Evolutionary conservation across 2,888 invertebrate species (phyloP), one percentile per base, ranked within the genome.

Genomic region (Meta bourneti): DNA sequence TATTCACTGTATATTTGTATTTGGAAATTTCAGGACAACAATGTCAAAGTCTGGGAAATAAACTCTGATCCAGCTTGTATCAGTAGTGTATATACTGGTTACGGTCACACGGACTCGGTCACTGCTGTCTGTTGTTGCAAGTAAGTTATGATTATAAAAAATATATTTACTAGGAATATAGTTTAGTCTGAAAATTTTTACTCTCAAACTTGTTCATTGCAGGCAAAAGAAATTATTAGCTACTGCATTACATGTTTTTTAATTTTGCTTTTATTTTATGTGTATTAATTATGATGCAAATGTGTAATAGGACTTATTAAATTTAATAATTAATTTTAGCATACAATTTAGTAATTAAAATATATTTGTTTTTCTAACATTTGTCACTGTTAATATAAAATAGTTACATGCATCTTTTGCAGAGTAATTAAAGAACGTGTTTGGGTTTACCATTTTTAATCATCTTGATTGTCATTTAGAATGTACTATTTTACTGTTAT

Each of bases 91-190:
- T 97, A 96, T n/a, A 95, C 96, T 81, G 98, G 98, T 77, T 96
- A 96, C 71, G 97, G 98, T 92, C 99, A 99, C 94, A 98, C 98
- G 1, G 97, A 97, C 54, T 97, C 98, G 72, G 98, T 99, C 7
- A 97, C 97, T 16, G 96, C 97, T 6, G 96, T 99, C 7, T 96
- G 96, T 85, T 94, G 95, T 92, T 94, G 95, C 49, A 94, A 94
- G 95, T 94, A 93, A 80, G 54, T 61, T 70, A 34, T 34, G 4
- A 34, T 34, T 34, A 34, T 4, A 34, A 34, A 34, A 34, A 34
- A 34, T 34, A n/a, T n/a, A n/a, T 34, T n/a, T 34, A 34, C 34
- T 34, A 34, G 4, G 34, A 2, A n/a, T 51, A 19, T 74, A 20
- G 11, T n/a, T 78, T 11, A 51, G 20, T 9, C 19, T 52, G 51